A percentile compares a stretch with the other conserved stretches of the same genome.
These are phyloP conservation scores for Bembecia ichneumoniformis DNA, from an alignment of 2,888 invertebrate species.

Conservation along the genomic window DNA sequence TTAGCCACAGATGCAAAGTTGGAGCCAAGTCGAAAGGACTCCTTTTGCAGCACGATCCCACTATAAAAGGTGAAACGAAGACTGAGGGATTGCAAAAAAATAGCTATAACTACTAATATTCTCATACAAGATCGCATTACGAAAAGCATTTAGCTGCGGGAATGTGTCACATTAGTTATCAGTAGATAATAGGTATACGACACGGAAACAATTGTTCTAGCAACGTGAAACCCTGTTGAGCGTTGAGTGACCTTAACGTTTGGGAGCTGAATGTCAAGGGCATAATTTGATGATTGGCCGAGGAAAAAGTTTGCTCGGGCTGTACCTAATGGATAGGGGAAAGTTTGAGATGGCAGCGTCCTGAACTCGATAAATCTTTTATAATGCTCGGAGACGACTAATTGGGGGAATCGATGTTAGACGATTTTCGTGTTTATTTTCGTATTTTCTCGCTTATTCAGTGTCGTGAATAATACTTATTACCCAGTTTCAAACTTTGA, in stretches of 20 bases:
- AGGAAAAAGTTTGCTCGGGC: conserved; percentile 1
- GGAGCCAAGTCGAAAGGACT: too few relatives aligned
- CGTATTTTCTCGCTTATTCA: neutral
- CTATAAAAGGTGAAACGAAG: too few relatives aligned
- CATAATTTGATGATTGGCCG: conserved; percentile 6
- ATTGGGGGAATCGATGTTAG: conserved; percentile 3
- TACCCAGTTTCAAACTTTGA: neutral
- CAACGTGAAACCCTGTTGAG: conserved; percentile 6
- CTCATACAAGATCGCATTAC: conserved; percentile 5
- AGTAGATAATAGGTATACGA: conserved; percentile 2
- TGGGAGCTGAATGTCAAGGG: conserved; percentile 11
- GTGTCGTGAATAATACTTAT: neutral
- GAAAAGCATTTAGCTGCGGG: conserved; percentile 8
- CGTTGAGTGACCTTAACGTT: conserved; percentile 8
- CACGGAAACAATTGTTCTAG: neutral
- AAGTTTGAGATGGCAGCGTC: conserved; percentile 7
- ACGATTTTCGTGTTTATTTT: neutral
- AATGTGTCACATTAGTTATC: conserved; percentile 6
- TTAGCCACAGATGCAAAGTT: too few relatives aligned
- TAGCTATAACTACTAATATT: too few relatives aligned
- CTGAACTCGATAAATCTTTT: conserved; percentile 7
- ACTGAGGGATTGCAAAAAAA: too few relatives aligned
- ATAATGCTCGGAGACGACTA: conserved; percentile 2
- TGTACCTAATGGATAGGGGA: conserved; percentile 5
- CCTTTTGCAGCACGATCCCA: too few relatives aligned